phyloP scores from a whole-genome alignment of 2,113 vertebrate genomes.

The Propithecus coquereli region DNA sequence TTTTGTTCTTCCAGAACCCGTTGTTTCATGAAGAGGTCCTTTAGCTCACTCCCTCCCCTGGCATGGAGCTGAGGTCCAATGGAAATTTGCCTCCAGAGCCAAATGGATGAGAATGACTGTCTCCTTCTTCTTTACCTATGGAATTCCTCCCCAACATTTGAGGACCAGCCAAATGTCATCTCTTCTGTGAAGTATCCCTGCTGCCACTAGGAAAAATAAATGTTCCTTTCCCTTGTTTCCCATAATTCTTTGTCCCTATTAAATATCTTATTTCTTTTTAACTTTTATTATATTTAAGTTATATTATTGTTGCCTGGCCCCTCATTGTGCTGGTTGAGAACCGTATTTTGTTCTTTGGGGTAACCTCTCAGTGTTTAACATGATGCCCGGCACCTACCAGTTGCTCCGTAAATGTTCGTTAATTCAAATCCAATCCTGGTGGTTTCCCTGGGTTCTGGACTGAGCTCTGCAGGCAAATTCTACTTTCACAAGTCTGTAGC shows the following conservation, averaged over 20 bases:
- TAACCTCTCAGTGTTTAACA: no score
- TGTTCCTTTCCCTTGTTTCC: not conserved
- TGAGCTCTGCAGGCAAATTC: no score
- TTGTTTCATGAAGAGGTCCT: not conserved
- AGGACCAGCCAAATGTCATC: not conserved
- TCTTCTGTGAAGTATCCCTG: not conserved
- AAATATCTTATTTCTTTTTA: not conserved
- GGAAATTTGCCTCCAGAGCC: no score
- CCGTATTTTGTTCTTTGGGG: no score
- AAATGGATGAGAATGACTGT: not conserved
- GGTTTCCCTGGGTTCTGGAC: no score
- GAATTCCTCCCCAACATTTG: not conserved
- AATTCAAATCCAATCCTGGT: no score
- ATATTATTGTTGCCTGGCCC: no score
- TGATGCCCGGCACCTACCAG: no score
- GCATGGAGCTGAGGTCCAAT: no score
- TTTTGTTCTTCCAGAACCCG: not conserved
- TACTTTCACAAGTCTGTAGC: not conserved
- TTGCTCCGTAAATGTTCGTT: no score
- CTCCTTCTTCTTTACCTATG: not conserved
- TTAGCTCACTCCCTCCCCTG: not conserved
- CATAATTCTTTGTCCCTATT: not conserved
- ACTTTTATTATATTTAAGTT: not conserved
- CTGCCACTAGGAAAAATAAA: not conserved
- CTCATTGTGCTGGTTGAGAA: no score